Conservation (phyloP, 1,140 invertebrate genomes). For the Hesperophylax magnus region DNA sequence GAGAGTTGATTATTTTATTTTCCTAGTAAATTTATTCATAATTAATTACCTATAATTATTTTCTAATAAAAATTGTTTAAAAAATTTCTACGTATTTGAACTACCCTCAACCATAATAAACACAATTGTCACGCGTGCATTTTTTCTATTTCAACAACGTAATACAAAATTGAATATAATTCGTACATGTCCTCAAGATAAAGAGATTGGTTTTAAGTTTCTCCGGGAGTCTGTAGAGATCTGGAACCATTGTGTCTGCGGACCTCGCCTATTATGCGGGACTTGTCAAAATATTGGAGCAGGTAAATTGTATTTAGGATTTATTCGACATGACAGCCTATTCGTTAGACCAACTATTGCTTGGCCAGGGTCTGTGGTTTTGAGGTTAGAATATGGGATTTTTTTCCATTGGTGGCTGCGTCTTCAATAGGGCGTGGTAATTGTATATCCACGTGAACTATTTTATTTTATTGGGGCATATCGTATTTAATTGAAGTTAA, state of each 20-base stretch:
- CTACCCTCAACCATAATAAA: background rate
- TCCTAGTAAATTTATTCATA: too few species aligned
- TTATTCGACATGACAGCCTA: conserved; percentile 15
- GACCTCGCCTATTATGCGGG: conserved; percentile 9
- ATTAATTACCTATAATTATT: too few species aligned
- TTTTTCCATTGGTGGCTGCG: background rate
- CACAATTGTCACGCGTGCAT: conserved; percentile 26
- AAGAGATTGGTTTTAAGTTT: conserved; percentile 19
- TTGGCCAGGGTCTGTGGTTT: background rate
- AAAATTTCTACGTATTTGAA: background rate
- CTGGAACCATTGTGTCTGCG: background rate
- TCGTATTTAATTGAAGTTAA: too few species aligned
- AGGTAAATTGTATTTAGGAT: conserved; percentile 30
- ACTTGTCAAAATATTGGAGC: conserved; percentile 36
- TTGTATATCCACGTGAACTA: conserved; percentile 15
- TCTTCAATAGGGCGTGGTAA: conserved; percentile 25
- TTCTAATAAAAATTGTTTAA: too few species aligned
- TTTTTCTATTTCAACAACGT: background rate
- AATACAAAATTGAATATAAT: conserved; percentile 7
- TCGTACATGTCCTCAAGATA: background rate
- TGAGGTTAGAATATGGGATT: too few species aligned
- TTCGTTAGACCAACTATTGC: background rate
- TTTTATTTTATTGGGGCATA: background rate
- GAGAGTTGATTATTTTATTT: too few species aligned
- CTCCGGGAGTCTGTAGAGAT: background rate